Evolutionary conservation across 2,797 vertebrate species (phyloP).

Genomic region (Synanceia verrucosa): DNA sequence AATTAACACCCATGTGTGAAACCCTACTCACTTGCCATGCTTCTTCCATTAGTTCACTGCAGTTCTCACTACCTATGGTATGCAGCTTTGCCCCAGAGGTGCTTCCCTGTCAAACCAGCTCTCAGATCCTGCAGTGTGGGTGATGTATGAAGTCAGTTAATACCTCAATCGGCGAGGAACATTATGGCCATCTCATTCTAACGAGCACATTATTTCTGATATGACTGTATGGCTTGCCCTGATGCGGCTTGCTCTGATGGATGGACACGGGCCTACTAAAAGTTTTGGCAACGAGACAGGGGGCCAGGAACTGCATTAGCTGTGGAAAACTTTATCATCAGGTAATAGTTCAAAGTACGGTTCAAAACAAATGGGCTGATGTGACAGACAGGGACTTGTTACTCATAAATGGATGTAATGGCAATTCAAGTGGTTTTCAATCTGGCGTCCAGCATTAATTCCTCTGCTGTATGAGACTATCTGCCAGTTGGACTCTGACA

Average conservation of each 20-base stretch:
- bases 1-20: slow-evolving; percentile 53
- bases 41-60: slow-evolving; percentile 10
- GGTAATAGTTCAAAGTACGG: slow-evolving; percentile 37
- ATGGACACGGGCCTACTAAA: slow-evolving; percentile 26
- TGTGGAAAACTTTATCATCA: slow-evolving; percentile 39
- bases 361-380: slow-evolving; percentile 41
- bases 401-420: slow-evolving; percentile 43
- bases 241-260: slow-evolving; percentile 44
- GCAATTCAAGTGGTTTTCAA: slow-evolving; percentile 35
- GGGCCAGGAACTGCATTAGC: slow-evolving; percentile 18
- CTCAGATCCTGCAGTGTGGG: slow-evolving; percentile 15
- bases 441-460: slow-evolving; percentile 12
- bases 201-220: slow-evolving; percentile 55
- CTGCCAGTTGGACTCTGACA: not conserved
- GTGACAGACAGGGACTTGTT: slow-evolving; percentile 21
- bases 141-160: slow-evolving; percentile 63
- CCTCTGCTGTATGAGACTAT: not conserved
- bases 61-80: slow-evolving; percentile 23
- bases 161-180: slow-evolving; percentile 34
- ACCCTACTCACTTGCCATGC: slow-evolving; percentile 17
- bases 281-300: slow-evolving; percentile 42
- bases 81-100: slow-evolving; percentile 22
- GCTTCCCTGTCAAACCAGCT: slow-evolving; percentile 23
- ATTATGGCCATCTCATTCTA: slow-evolving; percentile 40
- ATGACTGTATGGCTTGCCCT: not conserved